Percentiles rank a stretch among this genome's conserved stretches.
phyloP scores from a whole-genome alignment of 2,113 vertebrate species.

The Cathartes aura region DNA sequence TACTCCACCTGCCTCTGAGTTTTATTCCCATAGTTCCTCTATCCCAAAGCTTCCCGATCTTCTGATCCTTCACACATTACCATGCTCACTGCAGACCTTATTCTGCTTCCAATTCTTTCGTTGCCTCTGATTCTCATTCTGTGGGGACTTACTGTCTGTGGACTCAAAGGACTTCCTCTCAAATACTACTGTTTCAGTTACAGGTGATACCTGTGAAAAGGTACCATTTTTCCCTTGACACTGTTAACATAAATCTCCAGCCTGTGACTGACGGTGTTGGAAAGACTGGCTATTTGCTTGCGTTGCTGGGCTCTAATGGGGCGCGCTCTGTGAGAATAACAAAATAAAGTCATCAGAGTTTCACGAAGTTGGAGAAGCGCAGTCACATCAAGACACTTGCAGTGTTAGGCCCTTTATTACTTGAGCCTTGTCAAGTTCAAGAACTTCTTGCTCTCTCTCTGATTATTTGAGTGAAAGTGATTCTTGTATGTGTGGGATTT shows the following conservation, averaged over 20 bases:
- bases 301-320: not conserved
- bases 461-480: constrained; percentile 6
- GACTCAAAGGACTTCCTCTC: not conserved
- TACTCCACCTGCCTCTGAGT: not conserved
- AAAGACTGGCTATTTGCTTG: not conserved
- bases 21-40: not conserved
- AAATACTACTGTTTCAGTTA: not conserved
- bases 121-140: accelerated
- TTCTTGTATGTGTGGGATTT: not conserved
- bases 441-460: constrained; percentile 22
- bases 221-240: not conserved
- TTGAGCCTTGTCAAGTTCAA: not conserved
- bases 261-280: not conserved
- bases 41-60: not conserved
- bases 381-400: not conserved
- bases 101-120: not conserved
- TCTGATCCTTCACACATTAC: accelerated
- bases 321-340: accelerated
- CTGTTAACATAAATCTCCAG: not conserved
- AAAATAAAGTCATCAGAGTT: accelerated
- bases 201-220: not conserved
- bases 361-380: accelerated
- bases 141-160: not conserved
- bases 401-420: not conserved
- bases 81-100: not conserved